These are phyloP conservation scores for Phycodurus eques DNA, from an alignment of 2,113 vertebrate genomes.

Conservation along the genomic window DNA sequence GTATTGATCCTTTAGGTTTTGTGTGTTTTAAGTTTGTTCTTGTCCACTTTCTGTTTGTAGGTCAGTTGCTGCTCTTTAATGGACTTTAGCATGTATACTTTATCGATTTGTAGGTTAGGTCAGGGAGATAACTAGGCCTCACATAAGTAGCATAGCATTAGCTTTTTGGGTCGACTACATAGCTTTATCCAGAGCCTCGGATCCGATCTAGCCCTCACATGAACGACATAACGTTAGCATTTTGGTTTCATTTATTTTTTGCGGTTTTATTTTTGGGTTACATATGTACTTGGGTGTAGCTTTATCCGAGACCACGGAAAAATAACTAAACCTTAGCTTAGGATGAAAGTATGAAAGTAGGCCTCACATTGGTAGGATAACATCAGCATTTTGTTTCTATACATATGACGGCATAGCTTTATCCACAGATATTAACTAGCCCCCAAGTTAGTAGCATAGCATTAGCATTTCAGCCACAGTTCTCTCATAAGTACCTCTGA, in stretches of 20 bases:
- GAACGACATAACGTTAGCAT: too few relatives aligned
- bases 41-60: background rate
- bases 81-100: conserved; percentile 4
- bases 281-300: too few relatives aligned
- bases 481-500: background rate
- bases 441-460: background rate
- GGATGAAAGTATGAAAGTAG: too few relatives aligned
- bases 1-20: background rate
- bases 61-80: background rate
- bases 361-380: too few relatives aligned
- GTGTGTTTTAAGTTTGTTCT: background rate
- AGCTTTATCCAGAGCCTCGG: too few relatives aligned
- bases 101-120: background rate
- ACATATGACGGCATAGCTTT: background rate
- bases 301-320: too few relatives aligned
- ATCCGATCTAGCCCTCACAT: too few relatives aligned
- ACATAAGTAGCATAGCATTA: background rate
- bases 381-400: too few relatives aligned
- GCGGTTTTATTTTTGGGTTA: too few relatives aligned
- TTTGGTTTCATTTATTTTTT: too few relatives aligned
- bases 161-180: too few relatives aligned
- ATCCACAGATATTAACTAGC: background rate
- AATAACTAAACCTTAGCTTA: too few relatives aligned
- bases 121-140: background rate
- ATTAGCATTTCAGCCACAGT: background rate